Percentiles rank a stretch among this genome's conserved stretches.
phyloP scores from a whole-genome alignment of 2,797 vertebrate species.

The Ataeniobius toweri region DNA sequence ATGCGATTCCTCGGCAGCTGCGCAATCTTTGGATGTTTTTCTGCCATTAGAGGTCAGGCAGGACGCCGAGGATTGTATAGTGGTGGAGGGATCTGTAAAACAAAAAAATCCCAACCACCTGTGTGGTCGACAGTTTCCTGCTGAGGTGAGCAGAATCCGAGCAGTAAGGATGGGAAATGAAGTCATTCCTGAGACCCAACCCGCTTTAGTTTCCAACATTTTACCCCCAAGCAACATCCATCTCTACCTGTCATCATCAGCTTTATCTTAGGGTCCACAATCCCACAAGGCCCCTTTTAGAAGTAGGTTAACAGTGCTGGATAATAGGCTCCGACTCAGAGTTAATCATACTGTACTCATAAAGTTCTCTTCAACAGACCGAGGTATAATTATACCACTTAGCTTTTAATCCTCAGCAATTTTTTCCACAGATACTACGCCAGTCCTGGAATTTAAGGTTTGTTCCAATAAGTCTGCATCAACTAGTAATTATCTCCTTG shows the following conservation, averaged over 20 bases:
- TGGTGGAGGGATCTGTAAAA: slow-evolving; percentile 19
- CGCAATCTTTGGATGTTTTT: slow-evolving; percentile 5
- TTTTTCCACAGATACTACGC: not conserved
- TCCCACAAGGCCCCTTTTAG: slow-evolving; percentile 28
- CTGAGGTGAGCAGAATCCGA: slow-evolving; percentile 25
- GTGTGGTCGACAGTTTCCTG: slow-evolving; percentile 50
- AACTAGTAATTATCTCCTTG: not conserved
- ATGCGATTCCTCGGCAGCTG: not conserved
- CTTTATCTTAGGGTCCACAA: slow-evolving; percentile 33
- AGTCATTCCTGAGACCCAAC: slow-evolving; percentile 55
- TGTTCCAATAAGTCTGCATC: slow-evolving; percentile 2
- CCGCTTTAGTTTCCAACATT: slow-evolving; percentile 41
- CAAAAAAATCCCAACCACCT: slow-evolving; percentile 42
- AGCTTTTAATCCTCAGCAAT: slow-evolving; percentile 32
- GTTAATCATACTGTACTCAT: slow-evolving; percentile 28
- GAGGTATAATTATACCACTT: slow-evolving; percentile 31
- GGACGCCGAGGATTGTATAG: slow-evolving; percentile 19
- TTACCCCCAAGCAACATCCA: slow-evolving; percentile 55
- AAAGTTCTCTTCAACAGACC: slow-evolving; percentile 31
- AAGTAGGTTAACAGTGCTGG: slow-evolving; percentile 44
- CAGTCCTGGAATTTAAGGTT: not conserved
- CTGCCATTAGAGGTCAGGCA: slow-evolving; percentile 36
- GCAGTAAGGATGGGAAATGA: slow-evolving; percentile 43
- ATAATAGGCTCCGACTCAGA: slow-evolving; percentile 36
- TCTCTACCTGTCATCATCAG: slow-evolving; percentile 53